These are phyloP conservation scores for Manis crassicaudata DNA, from an alignment of 2,797 vertebrate genomes.

Conservation along the genomic window DNA sequence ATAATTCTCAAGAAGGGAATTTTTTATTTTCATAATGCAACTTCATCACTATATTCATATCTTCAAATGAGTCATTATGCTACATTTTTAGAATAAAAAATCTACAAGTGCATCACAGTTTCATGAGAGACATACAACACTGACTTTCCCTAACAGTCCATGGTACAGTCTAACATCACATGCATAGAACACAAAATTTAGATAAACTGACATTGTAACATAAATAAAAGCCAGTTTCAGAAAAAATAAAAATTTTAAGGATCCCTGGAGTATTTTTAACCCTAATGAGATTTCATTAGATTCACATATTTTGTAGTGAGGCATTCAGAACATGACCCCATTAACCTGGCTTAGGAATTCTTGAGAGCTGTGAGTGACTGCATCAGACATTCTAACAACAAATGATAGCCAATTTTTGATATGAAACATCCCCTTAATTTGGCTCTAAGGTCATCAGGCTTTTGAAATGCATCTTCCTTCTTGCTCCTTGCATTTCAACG, in stretches of 20 bases:
- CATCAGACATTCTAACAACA: slow-evolving; percentile 36
- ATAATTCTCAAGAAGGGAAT: not conserved
- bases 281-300: slow-evolving; percentile 73
- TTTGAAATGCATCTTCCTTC: slow-evolving; percentile 30
- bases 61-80: slow-evolving; percentile 98
- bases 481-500: slow-evolving; percentile 56
- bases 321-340: slow-evolving; percentile 27
- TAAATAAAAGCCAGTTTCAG: slow-evolving; percentile 89
- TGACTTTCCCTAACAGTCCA: slow-evolving; percentile 83
- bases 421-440: slow-evolving; percentile 64
- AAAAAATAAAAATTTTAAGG: slow-evolving; percentile 88
- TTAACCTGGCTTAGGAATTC: slow-evolving; percentile 52
- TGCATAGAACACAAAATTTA: slow-evolving; percentile 72
- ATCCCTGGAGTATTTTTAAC: slow-evolving; percentile 92
- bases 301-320: slow-evolving; percentile 70
- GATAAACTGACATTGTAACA: slow-evolving; percentile 87
- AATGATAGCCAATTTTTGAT: slow-evolving; percentile 59
- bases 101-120: slow-evolving; percentile 94
- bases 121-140: slow-evolving; percentile 85
- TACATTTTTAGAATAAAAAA: slow-evolving; percentile 96
- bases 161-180: slow-evolving; percentile 82
- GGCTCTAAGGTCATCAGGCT: slow-evolving; percentile 70
- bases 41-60: slow-evolving; percentile 87
- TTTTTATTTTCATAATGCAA: slow-evolving; percentile 67
- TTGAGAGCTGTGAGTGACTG: slow-evolving; percentile 27